Conservation (phyloP, 2,888 invertebrate species). For the Leptogaster cylindrica region DNA sequence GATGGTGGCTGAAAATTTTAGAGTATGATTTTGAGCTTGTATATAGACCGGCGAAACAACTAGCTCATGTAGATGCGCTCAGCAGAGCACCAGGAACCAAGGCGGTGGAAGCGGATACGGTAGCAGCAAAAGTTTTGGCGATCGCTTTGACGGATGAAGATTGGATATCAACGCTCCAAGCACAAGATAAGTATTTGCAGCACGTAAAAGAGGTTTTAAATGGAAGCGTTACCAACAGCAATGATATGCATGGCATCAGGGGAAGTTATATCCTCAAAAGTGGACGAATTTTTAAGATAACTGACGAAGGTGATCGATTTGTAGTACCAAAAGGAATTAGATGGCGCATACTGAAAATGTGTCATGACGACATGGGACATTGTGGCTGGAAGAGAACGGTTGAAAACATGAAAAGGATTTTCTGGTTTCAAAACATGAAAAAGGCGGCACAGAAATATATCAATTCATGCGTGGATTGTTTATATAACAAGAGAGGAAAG, state of each 20-base stretch:
- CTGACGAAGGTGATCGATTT: conserved; percentile 6
- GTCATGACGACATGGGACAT: conserved; percentile 21
- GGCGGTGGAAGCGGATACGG: neutral
- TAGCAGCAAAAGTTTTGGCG: neutral
- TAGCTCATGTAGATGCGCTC: conserved; percentile 6
- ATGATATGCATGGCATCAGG: neutral
- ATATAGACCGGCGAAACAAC: neutral
- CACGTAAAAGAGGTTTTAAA: neutral
- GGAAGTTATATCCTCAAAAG: neutral
- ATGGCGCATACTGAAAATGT: conserved; percentile 31
- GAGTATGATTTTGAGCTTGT: conserved; percentile 20
- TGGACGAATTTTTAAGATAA: conserved; percentile 15
- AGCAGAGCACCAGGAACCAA: neutral
- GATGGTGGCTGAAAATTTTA: neutral
- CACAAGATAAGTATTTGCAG: conserved; percentile 28
- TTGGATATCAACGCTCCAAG: conserved; percentile 47
- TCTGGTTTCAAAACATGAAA: conserved; percentile 58
- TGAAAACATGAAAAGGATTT: conserved; percentile 46
- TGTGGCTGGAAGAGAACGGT: conserved; percentile 21
- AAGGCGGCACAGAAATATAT: conserved; percentile 21
- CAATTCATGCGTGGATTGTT: conserved; percentile 11
- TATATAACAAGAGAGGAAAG: neutral
- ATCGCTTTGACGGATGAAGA: neutral
- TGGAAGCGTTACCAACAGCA: neutral
- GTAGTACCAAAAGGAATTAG: conserved; percentile 27